Evolutionary conservation across 2,113 vertebrate species (phyloP).

Genomic region (Pelodiscus sinensis): DNA sequence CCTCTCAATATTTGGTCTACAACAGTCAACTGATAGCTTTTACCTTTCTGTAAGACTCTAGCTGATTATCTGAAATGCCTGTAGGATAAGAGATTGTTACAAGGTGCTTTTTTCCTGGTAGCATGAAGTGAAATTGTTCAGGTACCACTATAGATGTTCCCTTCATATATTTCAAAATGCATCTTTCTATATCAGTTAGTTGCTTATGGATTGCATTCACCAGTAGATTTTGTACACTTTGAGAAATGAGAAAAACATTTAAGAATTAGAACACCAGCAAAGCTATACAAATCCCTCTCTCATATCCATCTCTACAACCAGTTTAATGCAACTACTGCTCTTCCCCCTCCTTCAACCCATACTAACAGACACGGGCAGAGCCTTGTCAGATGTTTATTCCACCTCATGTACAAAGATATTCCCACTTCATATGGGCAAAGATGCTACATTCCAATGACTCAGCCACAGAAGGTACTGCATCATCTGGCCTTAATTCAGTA

Average conservation of each 20-base stretch:
- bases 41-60: constrained; percentile 87
- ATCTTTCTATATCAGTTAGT: constrained; percentile 90
- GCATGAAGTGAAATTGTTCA: constrained; percentile 90
- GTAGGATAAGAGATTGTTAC: constrained; percentile 89
- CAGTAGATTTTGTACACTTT: constrained; percentile 84
- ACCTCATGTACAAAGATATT: too few species aligned
- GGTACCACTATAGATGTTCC: constrained; percentile 87
- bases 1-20: neutral
- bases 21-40: neutral
- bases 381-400: rapidly evolving
- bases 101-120: constrained; percentile 83
- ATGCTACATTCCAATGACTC: neutral
- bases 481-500: neutral
- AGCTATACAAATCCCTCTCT: neutral
- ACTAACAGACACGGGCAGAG: neutral
- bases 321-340: neutral
- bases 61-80: constrained; percentile 86
- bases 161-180: constrained; percentile 85
- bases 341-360: neutral
- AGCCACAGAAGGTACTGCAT: neutral
- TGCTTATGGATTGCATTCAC: constrained; percentile 86
- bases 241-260: neutral
- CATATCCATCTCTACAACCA: neutral
- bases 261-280: neutral
- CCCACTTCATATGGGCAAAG: neutral